Base-by-base conservation (phyloP, 2,888 invertebrate species). In the Macrophya annulata region DNA sequence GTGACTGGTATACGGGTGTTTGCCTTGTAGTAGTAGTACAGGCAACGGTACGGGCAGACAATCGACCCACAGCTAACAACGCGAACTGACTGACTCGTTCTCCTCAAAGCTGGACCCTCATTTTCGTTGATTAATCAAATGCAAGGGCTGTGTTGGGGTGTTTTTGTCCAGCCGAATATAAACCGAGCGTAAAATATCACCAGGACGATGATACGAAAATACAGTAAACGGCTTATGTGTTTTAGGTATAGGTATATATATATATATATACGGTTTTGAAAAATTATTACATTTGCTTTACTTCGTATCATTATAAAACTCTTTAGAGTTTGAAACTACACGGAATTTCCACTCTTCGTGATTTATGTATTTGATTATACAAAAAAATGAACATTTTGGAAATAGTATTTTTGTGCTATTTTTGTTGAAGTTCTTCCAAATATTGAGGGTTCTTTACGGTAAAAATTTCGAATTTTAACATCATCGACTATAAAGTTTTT, bases 71-170 rank as follows among this genome's bases (percentile, higher is more conserved):
- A 59, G 25, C 21, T 62, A 62, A 81, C 40, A 21, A 43, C 45
- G 45, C n/a, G 62, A 43, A 51, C 21, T 51, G 62, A 81, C 43
- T 51, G 62, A 81, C 81, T 81, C 81, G 59, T 59, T 59, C 59
- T 77, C 37, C 77, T 81, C 59, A 40, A 81, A 62, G 81, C 81
- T 62, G 59, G 81, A 81, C 59, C 62, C 81, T 81, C 81, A 81
- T 81, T 81, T 77, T 81, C 62, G 59, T 59, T 62, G 62, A 81
- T 81, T 81, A 81, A 81, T 81, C 81, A 81, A 81, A 81, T 59
- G 81, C 59, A 43, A 62, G 51, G 62, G 81, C 62, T 71, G 40
- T 40, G 4, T 25, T 0, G 40, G 71, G 71, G 40, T 40, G 71
- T 74, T 74, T 74, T 43, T 74, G 21, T 45, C 21, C 43, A 45